phyloP scores from a whole-genome alignment of 1,140 invertebrate genomes.

The Pogonognathellus flavescens region DNA sequence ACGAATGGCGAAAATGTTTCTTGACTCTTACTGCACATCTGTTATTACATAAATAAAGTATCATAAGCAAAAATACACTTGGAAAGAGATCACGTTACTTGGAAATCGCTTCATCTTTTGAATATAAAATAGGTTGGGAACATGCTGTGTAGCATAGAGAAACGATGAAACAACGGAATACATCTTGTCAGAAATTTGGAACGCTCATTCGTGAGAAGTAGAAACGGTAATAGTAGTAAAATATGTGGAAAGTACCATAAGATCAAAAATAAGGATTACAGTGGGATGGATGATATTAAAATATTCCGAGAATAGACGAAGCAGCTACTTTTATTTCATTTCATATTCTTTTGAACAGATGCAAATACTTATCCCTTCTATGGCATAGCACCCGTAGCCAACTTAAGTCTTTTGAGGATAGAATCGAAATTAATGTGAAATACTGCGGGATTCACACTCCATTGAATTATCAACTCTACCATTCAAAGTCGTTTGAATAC shows the following conservation, averaged over 20 bases:
- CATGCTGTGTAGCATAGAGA: neutral
- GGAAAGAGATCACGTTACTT: constrained; percentile 41
- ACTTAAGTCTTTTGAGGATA: neutral
- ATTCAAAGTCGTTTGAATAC: neutral
- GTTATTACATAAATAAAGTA: constrained; percentile 12
- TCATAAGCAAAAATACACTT: constrained; percentile 3
- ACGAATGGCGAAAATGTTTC: neutral
- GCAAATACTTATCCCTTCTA: too few species aligned
- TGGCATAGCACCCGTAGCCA: too few species aligned
- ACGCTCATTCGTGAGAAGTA: neutral
- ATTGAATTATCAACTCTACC: constrained; percentile 26
- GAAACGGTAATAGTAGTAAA: neutral
- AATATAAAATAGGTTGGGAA: constrained; percentile 26
- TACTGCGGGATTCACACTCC: constrained; percentile 26
- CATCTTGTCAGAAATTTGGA: neutral
- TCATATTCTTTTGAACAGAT: constrained; percentile 8
- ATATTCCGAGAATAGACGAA: too few species aligned
- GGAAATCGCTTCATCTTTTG: constrained; percentile 26
- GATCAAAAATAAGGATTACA: constrained; percentile 14
- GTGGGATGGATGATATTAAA: neutral
- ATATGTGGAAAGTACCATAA: neutral
- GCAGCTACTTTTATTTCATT: neutral
- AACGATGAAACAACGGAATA: constrained; percentile 11
- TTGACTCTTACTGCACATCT: too few species aligned
- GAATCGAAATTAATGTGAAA: constrained; percentile 33